Base-by-base conservation (phyloP, 2,113 vertebrate genomes). In the Ornithorhynchus anatinus region DNA sequence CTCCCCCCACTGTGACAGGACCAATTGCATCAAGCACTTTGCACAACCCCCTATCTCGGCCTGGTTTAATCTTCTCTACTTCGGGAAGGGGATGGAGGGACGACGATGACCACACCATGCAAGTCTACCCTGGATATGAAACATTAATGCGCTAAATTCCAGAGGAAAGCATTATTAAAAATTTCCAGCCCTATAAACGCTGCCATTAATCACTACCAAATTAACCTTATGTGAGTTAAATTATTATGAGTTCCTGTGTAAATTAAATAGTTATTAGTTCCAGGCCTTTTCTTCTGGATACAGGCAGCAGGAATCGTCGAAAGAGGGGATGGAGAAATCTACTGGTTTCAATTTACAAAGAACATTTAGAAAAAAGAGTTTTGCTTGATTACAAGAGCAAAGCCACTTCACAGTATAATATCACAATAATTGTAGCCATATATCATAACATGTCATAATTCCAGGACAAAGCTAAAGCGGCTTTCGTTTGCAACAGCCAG, bases 251-350 rank as follows among this genome's bases (percentile, higher is more conserved):
- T 85, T 92, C 66, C 65, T 79, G 48, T 89, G 70, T 78, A 93
- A 93, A 91, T 92, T 84, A 86, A 89, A 85, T 86, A 80, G 80
- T 85, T 90, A 89, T 91, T 92, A 90, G 87, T 92, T 89, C 72
- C 79, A 90, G 84, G 50, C 6, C 72, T 79, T 77, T 70, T 79
- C 42, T 75, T 45, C 71, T 74, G 72, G 25, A 48, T 79, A 71
- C 3, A 86, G 77, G 57, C 32, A 84, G 52, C 54, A 63, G 33
- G 1, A 29, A 31, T 73, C 40, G 53, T 12, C 52, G 52, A 54
- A 77, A 37, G 57, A 77, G 69, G 22, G 8, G 8, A 40, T 70
- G 13, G 29, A 52, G 60, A 83, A 60, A 71, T n/a, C 1, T 44
- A 58, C 60, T 72, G 74, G 44, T 83, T 89, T 87, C 69, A 80